Evolutionary conservation across 2,797 vertebrate species (phyloP).

Genomic region (Allobates femoralis): DNA sequence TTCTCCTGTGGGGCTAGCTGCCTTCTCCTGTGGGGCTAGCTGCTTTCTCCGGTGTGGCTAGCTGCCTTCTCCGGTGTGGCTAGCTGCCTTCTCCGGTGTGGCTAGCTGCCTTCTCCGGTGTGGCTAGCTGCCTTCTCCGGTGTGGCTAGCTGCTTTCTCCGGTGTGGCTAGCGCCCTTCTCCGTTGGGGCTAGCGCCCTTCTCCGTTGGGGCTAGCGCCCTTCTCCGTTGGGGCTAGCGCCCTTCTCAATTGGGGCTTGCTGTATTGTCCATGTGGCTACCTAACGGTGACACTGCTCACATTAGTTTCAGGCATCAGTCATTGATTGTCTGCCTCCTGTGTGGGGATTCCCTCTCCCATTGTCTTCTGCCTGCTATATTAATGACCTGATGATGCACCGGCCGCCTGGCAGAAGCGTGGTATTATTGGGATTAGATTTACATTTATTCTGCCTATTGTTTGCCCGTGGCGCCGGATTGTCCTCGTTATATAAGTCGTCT

Average conservation of each 20-base stretch:
- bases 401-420: background rate
- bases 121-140: too few species aligned
- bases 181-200: too few species aligned
- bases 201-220: too few species aligned
- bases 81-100: too few species aligned
- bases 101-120: too few species aligned
- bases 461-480: background rate
- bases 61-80: too few species aligned
- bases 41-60: too few species aligned
- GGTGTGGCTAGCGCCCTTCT: too few species aligned
- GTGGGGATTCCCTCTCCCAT: conserved; percentile 53
- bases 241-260: background rate
- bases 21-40: too few species aligned
- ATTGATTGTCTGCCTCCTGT: conserved; percentile 25
- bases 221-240: too few species aligned
- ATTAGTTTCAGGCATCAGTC: conserved; percentile 1
- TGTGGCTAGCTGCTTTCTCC: too few species aligned
- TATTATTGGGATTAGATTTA: background rate
- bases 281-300: conserved; percentile 12
- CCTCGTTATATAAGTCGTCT: background rate
- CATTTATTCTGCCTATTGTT: background rate
- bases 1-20: too few species aligned
- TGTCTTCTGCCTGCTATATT: conserved; percentile 40
- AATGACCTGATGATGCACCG: conserved; percentile 20
- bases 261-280: background rate